Base-by-base conservation (phyloP, 2,113 vertebrate species). In the Heterocephalus glaber region DNA sequence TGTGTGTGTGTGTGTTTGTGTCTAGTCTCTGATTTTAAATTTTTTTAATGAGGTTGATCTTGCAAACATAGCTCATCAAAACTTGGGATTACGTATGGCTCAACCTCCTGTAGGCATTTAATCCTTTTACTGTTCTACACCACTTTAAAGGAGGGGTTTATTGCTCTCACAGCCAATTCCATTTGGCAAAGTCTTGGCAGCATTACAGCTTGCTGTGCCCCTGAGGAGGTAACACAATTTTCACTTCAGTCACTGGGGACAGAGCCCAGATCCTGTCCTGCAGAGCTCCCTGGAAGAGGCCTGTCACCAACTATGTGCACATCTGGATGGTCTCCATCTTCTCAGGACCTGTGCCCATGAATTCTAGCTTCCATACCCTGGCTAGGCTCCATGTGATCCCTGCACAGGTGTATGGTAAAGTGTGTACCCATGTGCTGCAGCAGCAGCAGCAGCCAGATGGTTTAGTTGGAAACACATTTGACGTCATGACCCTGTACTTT, bases 101-200 rank as follows among this genome's bases (percentile, higher is more conserved):
- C 44, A 70, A 56, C 11, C 20, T 89, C 60, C n/a, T 14, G 1
- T 33, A 41, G 54, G 90, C 68, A 86, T 91, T 11, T 68, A 95
- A 86, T 94, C n/a, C 10, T 52, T 85, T 89, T 54, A 38, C 60
- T 74, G 1, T 47, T 92, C 56, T 83, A 76, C 76, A 90, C 16
- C 20, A 2, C 30, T 89, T 86, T 74, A 16, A 74, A 90, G 74
- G 84, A 93, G 38, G 26, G n/a, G n/a, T 5, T 61, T 87, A 7
- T 44, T 80, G 35, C 56, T 81, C 61, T 95, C 49, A 52, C 33
- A 89, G 41, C 76, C 26, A 90, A 17, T 81, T 82, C 47, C 20
- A 52, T 72, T 60, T 85, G 72, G 68, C 44, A 82, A 94, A 83
- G 22, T 79, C 24, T 84, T 96, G 94, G 90, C 82, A 97, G 72